These are phyloP conservation scores for Thymelicus sylvestris DNA, from an alignment of 2,888 invertebrate genomes.

Conservation along the genomic window DNA sequence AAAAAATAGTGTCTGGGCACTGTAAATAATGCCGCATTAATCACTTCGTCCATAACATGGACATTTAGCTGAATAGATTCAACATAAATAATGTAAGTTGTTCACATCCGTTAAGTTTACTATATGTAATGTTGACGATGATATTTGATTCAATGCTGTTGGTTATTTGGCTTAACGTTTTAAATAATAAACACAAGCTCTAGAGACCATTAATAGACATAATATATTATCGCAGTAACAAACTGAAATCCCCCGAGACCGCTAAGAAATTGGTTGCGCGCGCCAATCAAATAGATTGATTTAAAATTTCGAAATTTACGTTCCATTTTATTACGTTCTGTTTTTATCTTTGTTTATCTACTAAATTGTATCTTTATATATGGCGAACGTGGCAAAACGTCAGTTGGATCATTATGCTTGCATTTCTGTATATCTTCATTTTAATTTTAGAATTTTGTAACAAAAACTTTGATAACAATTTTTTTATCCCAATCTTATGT, in stretches of 20 bases:
- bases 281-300: slow-evolving; percentile 10
- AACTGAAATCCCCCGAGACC: neutral
- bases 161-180: neutral
- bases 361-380: neutral
- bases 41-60: too few species aligned
- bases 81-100: too few species aligned
- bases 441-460: too few species aligned
- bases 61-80: too few species aligned
- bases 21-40: too few species aligned
- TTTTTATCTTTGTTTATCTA: neutral
- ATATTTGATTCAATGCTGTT: neutral
- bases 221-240: neutral
- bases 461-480: too few species aligned
- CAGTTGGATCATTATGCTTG: neutral
- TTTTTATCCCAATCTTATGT: too few species aligned
- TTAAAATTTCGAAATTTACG: slow-evolving; percentile 7
- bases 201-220: neutral
- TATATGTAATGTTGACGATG: too few species aligned
- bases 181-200: too few species aligned
- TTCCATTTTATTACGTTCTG: slow-evolving; percentile 6
- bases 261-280: slow-evolving; percentile 8
- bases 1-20: too few species aligned
- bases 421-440: too few species aligned
- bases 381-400: neutral
- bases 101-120: too few species aligned